Percentiles rank a stretch among this genome's conserved stretches.
Conservation (phyloP, 2,113 vertebrate genomes). For the Phocoena phocoena region DNA sequence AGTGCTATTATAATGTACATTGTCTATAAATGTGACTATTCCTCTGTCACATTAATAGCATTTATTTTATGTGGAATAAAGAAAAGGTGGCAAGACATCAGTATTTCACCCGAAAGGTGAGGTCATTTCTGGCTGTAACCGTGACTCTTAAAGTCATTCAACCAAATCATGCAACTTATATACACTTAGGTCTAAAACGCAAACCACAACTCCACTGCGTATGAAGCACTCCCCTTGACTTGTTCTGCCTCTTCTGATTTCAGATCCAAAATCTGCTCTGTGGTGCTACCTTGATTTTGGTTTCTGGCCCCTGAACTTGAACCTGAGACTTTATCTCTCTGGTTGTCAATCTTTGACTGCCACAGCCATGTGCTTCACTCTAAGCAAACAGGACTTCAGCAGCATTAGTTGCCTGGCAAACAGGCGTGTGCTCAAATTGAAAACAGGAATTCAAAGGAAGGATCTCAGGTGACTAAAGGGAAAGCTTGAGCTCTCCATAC, state of each 20-base stretch:
- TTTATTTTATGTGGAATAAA: neutral
- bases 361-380: neutral
- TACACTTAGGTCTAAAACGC: neutral
- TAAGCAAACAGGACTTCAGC: neutral
- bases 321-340: neutral
- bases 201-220: neutral
- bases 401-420: neutral
- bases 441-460: neutral
- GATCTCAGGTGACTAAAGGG: neutral
- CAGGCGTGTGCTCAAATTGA: neutral
- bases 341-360: neutral
- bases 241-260: neutral
- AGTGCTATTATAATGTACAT: neutral
- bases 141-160: neutral
- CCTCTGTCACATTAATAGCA: neutral
- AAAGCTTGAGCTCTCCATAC: neutral
- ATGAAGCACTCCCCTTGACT: neutral
- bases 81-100: neutral
- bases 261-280: neutral
- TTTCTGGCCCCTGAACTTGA: neutral
- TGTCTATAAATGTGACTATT: neutral
- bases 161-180: neutral
- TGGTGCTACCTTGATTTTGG: neutral
- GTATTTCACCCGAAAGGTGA: neutral
- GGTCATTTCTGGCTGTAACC: neutral